Evolutionary conservation across 1,140 invertebrate species (phyloP).

Genomic region (Drosophila dunni): DNA sequence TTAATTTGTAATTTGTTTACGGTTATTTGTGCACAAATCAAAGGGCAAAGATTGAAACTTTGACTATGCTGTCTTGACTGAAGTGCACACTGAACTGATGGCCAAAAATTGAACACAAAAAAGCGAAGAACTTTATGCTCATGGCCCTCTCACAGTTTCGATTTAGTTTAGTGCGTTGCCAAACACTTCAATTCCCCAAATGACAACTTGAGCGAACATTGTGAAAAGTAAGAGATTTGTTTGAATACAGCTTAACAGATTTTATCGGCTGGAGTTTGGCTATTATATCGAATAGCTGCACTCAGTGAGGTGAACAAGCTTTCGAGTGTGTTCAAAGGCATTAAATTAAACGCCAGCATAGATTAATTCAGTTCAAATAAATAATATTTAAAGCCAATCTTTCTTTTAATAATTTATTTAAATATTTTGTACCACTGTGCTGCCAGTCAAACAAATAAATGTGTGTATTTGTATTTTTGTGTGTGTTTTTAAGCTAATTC

Average conservation of each 20-base stretch:
- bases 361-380: too few relatives aligned
- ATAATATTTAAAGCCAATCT: too few relatives aligned
- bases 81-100: constrained; percentile 9
- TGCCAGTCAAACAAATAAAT: background rate
- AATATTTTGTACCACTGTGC: background rate
- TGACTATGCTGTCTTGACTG: constrained; percentile 21
- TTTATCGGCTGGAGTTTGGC: background rate
- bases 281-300: background rate
- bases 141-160: constrained; percentile 3
- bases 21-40: constrained; percentile 82
- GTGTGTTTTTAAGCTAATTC: constrained; percentile 1
- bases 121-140: constrained; percentile 16
- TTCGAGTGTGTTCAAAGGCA: background rate
- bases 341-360: background rate
- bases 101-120: background rate
- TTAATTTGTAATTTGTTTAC: constrained; percentile 82
- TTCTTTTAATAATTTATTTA: background rate
- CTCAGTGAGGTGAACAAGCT: constrained; percentile 7
- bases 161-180: constrained; percentile 30
- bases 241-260: constrained; percentile 23
- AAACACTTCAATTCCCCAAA: constrained; percentile 33
- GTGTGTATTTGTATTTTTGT: background rate
- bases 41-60: constrained; percentile 79
- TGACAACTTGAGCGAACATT: constrained; percentile 36
- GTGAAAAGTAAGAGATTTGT: constrained; percentile 23